Base-by-base conservation (phyloP, 2,888 invertebrate species). In the Eupithecia subfuscata region DNA sequence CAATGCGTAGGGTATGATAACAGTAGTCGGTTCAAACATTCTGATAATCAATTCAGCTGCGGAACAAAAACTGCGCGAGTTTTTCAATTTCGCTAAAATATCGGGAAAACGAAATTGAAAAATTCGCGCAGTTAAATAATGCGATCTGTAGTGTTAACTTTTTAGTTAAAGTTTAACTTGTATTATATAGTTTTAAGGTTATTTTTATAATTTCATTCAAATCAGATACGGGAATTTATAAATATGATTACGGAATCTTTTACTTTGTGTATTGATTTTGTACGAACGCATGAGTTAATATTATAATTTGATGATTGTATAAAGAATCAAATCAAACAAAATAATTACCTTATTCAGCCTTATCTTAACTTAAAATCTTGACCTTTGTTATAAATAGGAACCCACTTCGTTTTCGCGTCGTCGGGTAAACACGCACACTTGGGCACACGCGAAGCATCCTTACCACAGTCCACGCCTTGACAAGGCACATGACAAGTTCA, bases 121-220 rank as follows among this genome's bases (percentile, higher is more conserved):
- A 72, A 56, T 56, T 68, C 64, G 14, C 25, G 16, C 22, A 48
- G 12, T 67, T 37, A 16, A 63, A 34, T 9, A 22, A 60, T 25
- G 25, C 64, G 74, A 74, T 80, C 74, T 78, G 77, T 80, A 84
- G 82, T 82, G 69, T 77, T 80, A 81, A 77, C 75, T 82, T 82
- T 82, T 70, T 70, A 77, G 72, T 72, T 82, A 82, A 81, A 75
- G 73, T 82, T 30, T 83, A 85, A 85, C 83, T 83, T 91, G 91
- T 91, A 91, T 88, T 87, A 90, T 91, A 91, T 91, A 90, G 89
- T 34, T 80, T 80, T 90, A 90, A 89, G 90, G 77, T 89, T 87
- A 75, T 84, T 88, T 88, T 87, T 83, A 81, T 79, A 77, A 79
- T 80, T 76, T 75, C 48, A 71, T 40, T 40, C 25, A 74, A 70